A percentile compares a stretch with the other conserved stretches of the same genome.
phyloP scores from a whole-genome alignment of 2,797 vertebrate species.

The Gila robusta region DNA sequence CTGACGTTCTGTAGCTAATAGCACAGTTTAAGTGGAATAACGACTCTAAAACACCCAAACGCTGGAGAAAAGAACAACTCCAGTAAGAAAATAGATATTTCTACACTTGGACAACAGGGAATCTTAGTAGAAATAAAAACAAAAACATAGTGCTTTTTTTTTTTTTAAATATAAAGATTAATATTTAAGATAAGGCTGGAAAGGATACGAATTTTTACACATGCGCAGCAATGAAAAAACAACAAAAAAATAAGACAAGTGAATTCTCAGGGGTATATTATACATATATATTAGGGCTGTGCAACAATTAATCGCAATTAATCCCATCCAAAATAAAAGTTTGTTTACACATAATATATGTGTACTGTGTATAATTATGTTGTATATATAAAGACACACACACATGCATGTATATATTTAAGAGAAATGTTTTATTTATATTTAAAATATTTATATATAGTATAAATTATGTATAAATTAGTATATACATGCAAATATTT shows the following conservation, averaged over 20 bases:
- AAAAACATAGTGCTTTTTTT: conserved; percentile 36
- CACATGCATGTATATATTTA: no score
- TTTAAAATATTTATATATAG: no score
- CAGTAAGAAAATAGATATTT: background rate
- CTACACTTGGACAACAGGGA: background rate
- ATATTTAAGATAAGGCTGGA: conserved; percentile 18
- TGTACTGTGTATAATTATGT: no score
- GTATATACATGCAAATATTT: no score
- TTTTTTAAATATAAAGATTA: conserved; percentile 42
- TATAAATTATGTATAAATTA: no score
- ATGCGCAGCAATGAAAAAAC: background rate
- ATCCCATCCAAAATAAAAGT: no score
- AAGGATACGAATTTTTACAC: conserved; percentile 2
- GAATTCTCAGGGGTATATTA: background rate
- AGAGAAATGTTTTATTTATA: no score
- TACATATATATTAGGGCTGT: no score
- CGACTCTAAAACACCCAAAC: background rate
- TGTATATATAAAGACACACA: no score
- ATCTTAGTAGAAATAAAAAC: background rate
- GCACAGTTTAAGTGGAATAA: background rate
- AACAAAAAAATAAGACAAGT: background rate
- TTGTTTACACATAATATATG: no score
- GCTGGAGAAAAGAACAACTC: background rate
- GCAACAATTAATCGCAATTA: no score
- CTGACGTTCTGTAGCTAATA: background rate